Conservation (phyloP, 2,113 vertebrate species). For the Dunckerocampus dactyliophorus region DNA sequence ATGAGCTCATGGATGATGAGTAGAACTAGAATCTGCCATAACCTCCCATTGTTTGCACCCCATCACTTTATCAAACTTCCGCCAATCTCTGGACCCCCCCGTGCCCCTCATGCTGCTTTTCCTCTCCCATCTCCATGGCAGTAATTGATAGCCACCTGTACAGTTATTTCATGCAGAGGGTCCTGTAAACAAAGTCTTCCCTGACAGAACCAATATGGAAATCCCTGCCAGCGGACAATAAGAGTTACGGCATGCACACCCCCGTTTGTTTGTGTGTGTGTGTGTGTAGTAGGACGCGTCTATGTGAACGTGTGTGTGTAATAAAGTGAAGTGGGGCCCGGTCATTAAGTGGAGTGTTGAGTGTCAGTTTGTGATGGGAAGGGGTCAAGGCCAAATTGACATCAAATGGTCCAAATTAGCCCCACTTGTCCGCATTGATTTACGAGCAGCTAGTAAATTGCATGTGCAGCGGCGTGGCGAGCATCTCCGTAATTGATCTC, state of each 20-base stretch:
- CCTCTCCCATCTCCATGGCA: not conserved
- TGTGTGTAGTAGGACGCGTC: constrained; percentile 13
- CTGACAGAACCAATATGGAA: constrained; percentile 75
- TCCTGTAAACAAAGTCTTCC: constrained; percentile 71
- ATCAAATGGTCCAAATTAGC: constrained; percentile 76
- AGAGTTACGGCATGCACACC: constrained; percentile 53
- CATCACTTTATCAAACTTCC: too few species aligned
- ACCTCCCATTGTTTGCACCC: too few species aligned
- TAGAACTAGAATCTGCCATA: too few species aligned
- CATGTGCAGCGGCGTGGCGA: constrained; percentile 50
- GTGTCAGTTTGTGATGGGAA: constrained; percentile 39
- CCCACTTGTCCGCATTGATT: constrained; percentile 74
- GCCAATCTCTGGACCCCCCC: not conserved
- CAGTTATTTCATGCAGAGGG: constrained; percentile 72
- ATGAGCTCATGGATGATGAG: too few species aligned
- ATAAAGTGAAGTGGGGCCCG: constrained; percentile 59
- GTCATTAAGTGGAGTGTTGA: constrained; percentile 45
- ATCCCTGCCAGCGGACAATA: constrained; percentile 40
- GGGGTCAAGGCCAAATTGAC: constrained; percentile 75
- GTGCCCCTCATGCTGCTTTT: constrained; percentile 6
- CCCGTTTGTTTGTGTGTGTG: constrained; percentile 41
- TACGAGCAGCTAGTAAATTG: constrained; percentile 68
- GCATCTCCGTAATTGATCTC: constrained; percentile 53
- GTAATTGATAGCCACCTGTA: constrained; percentile 62
- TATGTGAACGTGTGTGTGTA: constrained; percentile 43